Evolutionary conservation across 2,113 vertebrate species (phyloP).

Genomic region (Dolichotis patagonum): DNA sequence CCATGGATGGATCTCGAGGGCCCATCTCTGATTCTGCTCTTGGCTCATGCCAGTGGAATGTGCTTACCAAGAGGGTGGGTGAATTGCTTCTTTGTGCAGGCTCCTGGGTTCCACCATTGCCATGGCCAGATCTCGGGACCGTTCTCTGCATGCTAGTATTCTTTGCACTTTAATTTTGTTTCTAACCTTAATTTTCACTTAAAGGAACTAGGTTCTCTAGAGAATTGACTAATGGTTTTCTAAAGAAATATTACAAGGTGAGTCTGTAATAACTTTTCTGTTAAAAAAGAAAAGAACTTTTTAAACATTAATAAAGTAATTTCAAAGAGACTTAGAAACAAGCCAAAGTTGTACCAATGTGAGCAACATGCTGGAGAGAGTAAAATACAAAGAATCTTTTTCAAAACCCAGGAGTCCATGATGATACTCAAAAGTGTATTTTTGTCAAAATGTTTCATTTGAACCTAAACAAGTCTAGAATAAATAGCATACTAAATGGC

Average conservation of each 20-base stretch:
- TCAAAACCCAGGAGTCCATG: neutral
- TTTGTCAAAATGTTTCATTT: neutral
- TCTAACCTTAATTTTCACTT: neutral
- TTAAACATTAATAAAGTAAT: neutral
- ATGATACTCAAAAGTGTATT: neutral
- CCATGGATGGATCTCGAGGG: no score
- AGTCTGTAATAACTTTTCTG: neutral
- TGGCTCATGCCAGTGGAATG: no score
- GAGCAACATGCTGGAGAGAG: neutral
- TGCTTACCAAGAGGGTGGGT: no score
- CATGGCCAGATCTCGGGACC: no score
- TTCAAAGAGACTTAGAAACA: slow-evolving; percentile 2
- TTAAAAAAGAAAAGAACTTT: slow-evolving; percentile 2
- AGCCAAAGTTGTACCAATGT: neutral
- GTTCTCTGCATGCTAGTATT: no score
- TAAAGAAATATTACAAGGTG: neutral
- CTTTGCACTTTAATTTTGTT: neutral
- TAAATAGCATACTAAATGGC: neutral
- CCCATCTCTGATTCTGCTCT: no score
- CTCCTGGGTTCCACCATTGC: no score
- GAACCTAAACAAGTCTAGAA: neutral
- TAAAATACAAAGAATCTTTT: neutral
- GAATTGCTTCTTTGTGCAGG: no score
- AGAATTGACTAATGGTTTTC: neutral
- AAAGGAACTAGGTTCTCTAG: neutral